Evolutionary conservation across 2,888 invertebrate species (phyloP), one percentile per base, ranked within the genome.

Genomic region (Tigriopus californicus): DNA sequence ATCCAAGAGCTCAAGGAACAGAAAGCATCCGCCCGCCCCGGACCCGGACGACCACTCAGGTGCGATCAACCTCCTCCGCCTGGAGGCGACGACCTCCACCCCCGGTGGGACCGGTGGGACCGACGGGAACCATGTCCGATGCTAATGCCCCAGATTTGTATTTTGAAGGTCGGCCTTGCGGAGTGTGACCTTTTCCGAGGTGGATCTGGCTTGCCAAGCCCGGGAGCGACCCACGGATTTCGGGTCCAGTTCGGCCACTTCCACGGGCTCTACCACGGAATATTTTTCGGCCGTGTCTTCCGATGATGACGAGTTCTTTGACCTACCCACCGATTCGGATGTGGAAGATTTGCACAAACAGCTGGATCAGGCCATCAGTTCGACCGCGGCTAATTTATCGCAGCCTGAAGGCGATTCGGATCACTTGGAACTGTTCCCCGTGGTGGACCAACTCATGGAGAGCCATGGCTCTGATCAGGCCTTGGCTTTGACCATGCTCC

Each of bases 221-320:
- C 47, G 47, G 11, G 15, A 22, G 4, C 22, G 25, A 24, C 22
- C 22, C 25, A 18, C 22, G 3, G 18, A 51, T 24, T 22, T 10
- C 1, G 24, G 33, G n/a, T 13, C 52, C 4, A 51, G 6, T 20
- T 55, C 55, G n/a, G 41, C 15, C 18, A 15, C 33, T 18, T 41
- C 33, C n/a, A 18, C 20, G 4, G 11, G 22, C 15, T 59, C 41
- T 8, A 18, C 41, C 8, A 25, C 59, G 11, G 25, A 52, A 20
- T 59, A 58, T 58, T 59, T 53, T 58, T 59, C 42, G 1, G 42
- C 55, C 40, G 18, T 41, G 11, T 55, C 55, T 42, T 55, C 55
- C 13, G 55, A 55, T 15, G 54, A 53, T 24, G 55, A 55, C 2
- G 55, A 51, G 25, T 51, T 51, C 52, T 58, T 24, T 41, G 44